Conservation (phyloP, 2,888 invertebrate genomes). For the Epinotia demarniana region DNA sequence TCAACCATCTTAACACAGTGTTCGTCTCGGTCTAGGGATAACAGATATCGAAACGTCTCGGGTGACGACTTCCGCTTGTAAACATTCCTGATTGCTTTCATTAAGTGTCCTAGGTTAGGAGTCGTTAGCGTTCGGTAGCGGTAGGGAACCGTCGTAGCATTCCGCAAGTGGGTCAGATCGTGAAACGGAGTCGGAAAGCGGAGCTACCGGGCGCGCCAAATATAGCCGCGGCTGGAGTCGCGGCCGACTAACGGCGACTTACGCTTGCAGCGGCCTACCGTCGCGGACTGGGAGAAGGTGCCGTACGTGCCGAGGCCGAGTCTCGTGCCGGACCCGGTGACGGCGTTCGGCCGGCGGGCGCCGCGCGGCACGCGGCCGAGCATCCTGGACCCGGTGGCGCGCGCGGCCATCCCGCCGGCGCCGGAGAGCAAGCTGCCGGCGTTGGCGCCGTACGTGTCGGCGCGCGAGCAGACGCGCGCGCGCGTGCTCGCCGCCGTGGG, state of each 20-base stretch:
- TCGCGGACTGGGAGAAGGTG: constrained; percentile 95
- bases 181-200: constrained; percentile 73
- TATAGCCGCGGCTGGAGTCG: constrained; percentile 84
- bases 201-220: constrained; percentile 83
- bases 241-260: constrained; percentile 82
- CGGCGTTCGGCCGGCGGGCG: constrained; percentile 90
- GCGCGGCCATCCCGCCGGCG: constrained; percentile 86
- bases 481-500: constrained; percentile 86
- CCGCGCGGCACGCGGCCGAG: constrained; percentile 77
- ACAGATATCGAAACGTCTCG: constrained; percentile 48
- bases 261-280: constrained; percentile 88
- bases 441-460: constrained; percentile 87
- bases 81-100: constrained; percentile 69
- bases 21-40: constrained; percentile 39
- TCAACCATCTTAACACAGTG: constrained; percentile 48
- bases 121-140: constrained; percentile 43
- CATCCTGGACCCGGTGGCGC: constrained; percentile 83
- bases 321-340: constrained; percentile 92
- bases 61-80: constrained; percentile 68
- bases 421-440: constrained; percentile 85
- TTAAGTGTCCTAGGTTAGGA: constrained; percentile 54
- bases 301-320: constrained; percentile 94
- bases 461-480: constrained; percentile 87
- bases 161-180: constrained; percentile 78
- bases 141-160: constrained; percentile 54